These are phyloP conservation scores for Chiloscyllium plagiosum DNA, from an alignment of 2,113 vertebrate genomes.

Conservation along the genomic window DNA sequence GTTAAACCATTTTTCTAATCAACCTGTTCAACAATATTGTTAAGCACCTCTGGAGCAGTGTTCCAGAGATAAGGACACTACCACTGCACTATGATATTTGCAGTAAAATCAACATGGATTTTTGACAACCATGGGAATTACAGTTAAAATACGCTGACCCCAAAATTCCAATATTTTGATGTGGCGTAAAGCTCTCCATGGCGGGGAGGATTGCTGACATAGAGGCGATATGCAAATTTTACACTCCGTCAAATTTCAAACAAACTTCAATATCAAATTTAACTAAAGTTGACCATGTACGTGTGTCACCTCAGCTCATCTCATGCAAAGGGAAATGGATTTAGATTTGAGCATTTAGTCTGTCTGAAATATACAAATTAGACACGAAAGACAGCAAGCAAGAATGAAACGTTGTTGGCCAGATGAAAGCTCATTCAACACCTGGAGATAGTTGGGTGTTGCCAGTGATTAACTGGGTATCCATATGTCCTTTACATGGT, in stretches of 20 bases:
- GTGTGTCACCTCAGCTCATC: neutral
- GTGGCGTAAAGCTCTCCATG: neutral
- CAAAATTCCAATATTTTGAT: neutral
- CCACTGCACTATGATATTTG: neutral
- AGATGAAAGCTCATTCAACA: neutral
- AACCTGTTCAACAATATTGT: no score
- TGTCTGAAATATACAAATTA: neutral
- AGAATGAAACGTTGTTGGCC: neutral
- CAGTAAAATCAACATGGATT: neutral
- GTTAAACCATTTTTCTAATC: no score
- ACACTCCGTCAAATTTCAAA: neutral
- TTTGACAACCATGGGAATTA: neutral
- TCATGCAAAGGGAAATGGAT: neutral
- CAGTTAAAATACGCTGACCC: neutral
- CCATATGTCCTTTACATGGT: neutral
- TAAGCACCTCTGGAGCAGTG: no score
- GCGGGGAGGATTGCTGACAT: neutral
- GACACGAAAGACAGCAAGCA: neutral
- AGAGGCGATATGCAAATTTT: neutral
- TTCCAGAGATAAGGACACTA: no score
- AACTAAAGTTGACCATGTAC: neutral
- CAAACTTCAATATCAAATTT: neutral
- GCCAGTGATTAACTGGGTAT: neutral
- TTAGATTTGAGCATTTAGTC: neutral
- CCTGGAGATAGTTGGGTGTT: neutral